Evolutionary conservation across 2,888 invertebrate species (phyloP), one percentile per base, ranked within the genome.

Genomic region (Metalampra italica): DNA sequence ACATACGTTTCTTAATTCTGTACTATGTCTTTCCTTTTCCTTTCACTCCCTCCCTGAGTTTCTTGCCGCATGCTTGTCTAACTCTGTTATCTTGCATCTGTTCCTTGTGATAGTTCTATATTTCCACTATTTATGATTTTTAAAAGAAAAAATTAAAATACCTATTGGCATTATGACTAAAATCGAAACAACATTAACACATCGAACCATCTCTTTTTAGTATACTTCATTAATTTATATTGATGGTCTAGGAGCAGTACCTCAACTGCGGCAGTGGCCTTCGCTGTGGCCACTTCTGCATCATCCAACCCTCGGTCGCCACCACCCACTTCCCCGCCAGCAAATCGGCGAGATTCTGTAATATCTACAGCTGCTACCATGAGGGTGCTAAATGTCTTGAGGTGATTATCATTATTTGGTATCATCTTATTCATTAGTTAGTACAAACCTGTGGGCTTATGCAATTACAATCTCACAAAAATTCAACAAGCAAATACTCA

Each of bases 321-420:
- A 13, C 91, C 88, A 0, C 76, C 85, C 0, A 80, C 77, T 0
- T 88, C 88, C 0, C 88, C 93, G 34, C 90, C 92, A 34, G 87
- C 87, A 7, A 70, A 78, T 0, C 66, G 87, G 49, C 65, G 86
- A 55, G 95, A 95, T 66, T 94, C 94, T 8, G 94, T 96, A 40
- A 95, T 97, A 75, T 96, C 96, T 40, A 96, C 96, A 5, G 97
- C 97, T n/a, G 97, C 97, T 48, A 97, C 97, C 0, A 97, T 97
- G 97, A 84, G 97, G 53, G 97, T 97, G 0, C 90, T 97, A 0
- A 97, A 96, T 75, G 97, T 97, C 1, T 88, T 97, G 43, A 92
- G 92, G 92, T 91, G 40, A 54, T 47, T 22, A 8, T 11, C 1
- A 32, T 7, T 32, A 11, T 11, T 8, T 32, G 32, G 3, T 32